Base-by-base conservation (phyloP, 2,113 vertebrate genomes). In the Gobio gobio region DNA sequence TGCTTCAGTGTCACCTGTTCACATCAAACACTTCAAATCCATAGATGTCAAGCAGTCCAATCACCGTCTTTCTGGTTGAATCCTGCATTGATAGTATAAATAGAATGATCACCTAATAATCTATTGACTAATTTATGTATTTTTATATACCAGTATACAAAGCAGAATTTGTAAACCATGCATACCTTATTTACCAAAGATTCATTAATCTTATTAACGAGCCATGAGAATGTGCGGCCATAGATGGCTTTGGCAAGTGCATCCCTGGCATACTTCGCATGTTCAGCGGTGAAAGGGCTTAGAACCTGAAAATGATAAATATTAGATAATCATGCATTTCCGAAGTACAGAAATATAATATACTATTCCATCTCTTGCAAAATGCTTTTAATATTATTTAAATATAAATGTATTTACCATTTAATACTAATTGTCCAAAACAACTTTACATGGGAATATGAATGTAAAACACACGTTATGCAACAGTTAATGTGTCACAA, bases 1-100 rank as follows among this genome's bases (percentile, higher is more conserved):
- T n/a, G 10, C 9, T 68, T 78, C 22, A 59, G 20, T 10, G 6
- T 49, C 86, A 97, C 98, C 98, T 98, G 91, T 99, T 99, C 10
- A 96, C 96, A 87, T 97, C 96, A 63, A 99, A 97, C 78, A 99
- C 98, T 89, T 99, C 98, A 90, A 99, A 99, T 12, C 98, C 98
- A 63, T 99, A 99, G 86, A 99, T 99, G 84, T 99, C 98, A 86
- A 99, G 94, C 85, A 99, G 91, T 4, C 98, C 98, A 10, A 99
- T 99, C 6, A 99, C 96, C 0, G 95, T 97, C 90, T 98, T 98
- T 81, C 86, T 91, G 68, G 94, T 94, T 10, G 94, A 84, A 22
- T 99, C 98, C 98, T 99, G 66, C 24, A 2, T 74, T 51, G 2
- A 33, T 40, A 56, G 5, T 26, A 12, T 64, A 10, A 56, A 40